Percentiles rank a stretch among this genome's conserved stretches.
phyloP scores from a whole-genome alignment of 1,140 invertebrate genomes.

The Euura lappo region DNA sequence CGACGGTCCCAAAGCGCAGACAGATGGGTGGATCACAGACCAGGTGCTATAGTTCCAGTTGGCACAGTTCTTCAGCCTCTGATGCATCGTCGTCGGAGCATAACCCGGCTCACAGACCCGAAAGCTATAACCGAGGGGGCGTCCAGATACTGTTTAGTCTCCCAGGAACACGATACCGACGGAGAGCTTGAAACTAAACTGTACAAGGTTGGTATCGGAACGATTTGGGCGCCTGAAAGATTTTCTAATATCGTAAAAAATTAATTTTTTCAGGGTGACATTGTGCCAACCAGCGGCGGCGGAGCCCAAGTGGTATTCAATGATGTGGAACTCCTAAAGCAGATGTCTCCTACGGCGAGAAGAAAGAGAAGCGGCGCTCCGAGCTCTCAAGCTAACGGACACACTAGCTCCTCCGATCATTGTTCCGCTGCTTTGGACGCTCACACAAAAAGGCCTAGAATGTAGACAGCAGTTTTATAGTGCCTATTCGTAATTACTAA shows the following conservation, averaged over 20 bases:
- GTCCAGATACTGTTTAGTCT: constrained; percentile 89
- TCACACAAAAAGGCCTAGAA: constrained; percentile 44
- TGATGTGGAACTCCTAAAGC: constrained; percentile 91
- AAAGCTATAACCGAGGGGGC: constrained; percentile 64
- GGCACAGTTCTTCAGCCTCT: constrained; percentile 90
- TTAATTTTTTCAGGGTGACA: constrained; percentile 72
- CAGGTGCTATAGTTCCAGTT: constrained; percentile 72
- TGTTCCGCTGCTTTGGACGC: constrained; percentile 26
- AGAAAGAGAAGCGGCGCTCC: constrained; percentile 49
- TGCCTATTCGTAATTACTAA: too few species aligned
- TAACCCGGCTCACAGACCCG: constrained; percentile 75
- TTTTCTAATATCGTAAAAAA: constrained; percentile 16
- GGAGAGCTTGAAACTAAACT: constrained; percentile 93
- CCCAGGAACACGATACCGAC: constrained; percentile 88
- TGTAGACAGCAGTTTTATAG: constrained; percentile 14
- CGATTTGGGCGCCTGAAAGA: constrained; percentile 9
- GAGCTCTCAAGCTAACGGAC: constrained; percentile 28
- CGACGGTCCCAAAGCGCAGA: constrained; percentile 80
- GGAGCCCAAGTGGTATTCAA: constrained; percentile 95
- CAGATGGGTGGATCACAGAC: constrained; percentile 91
- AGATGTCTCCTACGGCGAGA: constrained; percentile 74
- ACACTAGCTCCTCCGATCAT: constrained; percentile 23
- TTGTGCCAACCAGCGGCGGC: constrained; percentile 89
- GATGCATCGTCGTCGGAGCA: constrained; percentile 81
- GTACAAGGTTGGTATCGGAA: constrained; percentile 74